Conservation (phyloP, 2,888 invertebrate species). For the Agriotes lineatus region DNA sequence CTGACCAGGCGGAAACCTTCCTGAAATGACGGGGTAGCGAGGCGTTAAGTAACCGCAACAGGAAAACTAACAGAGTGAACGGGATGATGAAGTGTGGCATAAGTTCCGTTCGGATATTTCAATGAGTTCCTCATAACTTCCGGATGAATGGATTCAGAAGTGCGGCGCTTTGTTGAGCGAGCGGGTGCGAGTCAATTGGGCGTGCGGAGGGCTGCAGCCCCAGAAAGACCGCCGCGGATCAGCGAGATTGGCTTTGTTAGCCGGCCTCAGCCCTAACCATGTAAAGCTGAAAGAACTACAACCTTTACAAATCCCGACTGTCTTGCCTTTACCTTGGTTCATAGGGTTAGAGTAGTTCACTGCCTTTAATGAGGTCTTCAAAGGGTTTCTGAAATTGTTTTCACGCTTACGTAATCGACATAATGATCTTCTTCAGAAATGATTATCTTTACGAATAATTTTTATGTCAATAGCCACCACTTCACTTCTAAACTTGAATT, state of each 20-base stretch:
- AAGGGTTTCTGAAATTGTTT: too few species aligned
- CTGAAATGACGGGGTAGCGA: conserved; percentile 39
- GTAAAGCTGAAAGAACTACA: conserved; percentile 57
- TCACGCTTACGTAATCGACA: too few species aligned
- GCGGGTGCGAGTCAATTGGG: conserved; percentile 63
- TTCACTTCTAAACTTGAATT: too few species aligned
- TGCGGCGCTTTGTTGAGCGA: conserved; percentile 58
- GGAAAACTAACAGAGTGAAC: conserved; percentile 56
- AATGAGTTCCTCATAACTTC: conserved; percentile 66
- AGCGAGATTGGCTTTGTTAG: conserved; percentile 62
- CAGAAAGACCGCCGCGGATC: conserved; percentile 56
- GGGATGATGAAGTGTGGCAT: conserved; percentile 60
- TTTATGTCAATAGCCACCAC: too few species aligned
- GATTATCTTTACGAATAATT: too few species aligned
- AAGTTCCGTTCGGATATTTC: conserved; percentile 64
- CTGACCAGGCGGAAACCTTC: not conserved
- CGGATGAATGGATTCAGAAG: conserved; percentile 59
- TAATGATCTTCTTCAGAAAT: too few species aligned
- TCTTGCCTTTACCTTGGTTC: not conserved
- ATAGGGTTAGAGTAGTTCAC: too few species aligned
- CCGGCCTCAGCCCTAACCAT: conserved; percentile 55
- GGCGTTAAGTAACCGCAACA: conserved; percentile 51
- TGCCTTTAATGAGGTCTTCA: too few species aligned
- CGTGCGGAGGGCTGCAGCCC: conserved; percentile 53
- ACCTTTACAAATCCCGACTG: conserved; percentile 42